Evolutionary conservation across 2,113 vertebrate genomes (phyloP), one percentile per base, ranked within the genome.

Genomic region (Daubentonia madagascariensis): DNA sequence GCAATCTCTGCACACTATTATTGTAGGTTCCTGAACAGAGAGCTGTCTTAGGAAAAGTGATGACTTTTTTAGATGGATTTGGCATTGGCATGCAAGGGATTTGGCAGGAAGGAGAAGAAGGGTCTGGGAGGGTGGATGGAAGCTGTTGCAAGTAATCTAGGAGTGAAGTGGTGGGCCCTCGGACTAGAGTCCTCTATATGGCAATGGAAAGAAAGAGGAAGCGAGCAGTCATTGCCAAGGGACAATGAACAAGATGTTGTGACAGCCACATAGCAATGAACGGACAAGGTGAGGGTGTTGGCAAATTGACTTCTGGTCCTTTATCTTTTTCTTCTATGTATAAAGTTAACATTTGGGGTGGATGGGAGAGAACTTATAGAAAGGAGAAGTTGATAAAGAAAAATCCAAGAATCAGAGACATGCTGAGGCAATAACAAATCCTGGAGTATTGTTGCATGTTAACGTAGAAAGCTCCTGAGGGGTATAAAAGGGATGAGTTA

Each of bases 361-460:
- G 52, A 75, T 80, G 35, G 48, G 37, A 93, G 52, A 96, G 25
- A 85, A 92, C 18, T 59, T 85, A 30, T 20, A 80, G 35, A 95
- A 96, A 88, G 37, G 45, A 93, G 70, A 84, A 83, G 30, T 40
- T 61, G 25, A 28, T 72, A 79, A 89, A 94, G 61, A 89, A 90
- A 90, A 84, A 45, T 32, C 17, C 32, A n/a, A 76, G 65, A 76
- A 91, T 78, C n/a, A 78, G 78, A 94, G 76, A 63, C 14, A 80
- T 35, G 2, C 13, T 68, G 72, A 73, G 35, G 17, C 86, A 86
- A 72, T 79, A 75, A 83, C 17, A 93, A 79, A 50, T 70, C 20
- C 65, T 84, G 30, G 52, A 68, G 28, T 61, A 59, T 63, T 59
- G 52, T 48, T 70, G 32, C 37, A 75, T 76, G 85, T 94, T 81